phyloP scores from a whole-genome alignment of 1,140 invertebrate species.

The Calliphora vicina region DNA sequence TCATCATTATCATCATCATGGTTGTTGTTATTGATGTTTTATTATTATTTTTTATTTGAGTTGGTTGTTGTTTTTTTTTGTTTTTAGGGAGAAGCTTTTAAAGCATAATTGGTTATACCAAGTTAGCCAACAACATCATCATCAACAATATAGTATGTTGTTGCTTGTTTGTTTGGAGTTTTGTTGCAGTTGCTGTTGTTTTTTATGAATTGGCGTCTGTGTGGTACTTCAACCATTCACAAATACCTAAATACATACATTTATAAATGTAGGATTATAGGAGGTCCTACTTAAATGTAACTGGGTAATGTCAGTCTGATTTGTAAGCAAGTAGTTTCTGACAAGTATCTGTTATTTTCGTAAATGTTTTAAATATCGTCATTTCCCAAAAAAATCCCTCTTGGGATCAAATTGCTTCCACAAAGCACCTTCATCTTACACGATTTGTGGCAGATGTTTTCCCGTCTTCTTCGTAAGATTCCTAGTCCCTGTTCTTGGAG shows the following conservation, averaged over 20 bases:
- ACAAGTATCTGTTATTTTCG: too few relatives aligned
- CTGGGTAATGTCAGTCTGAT: too few relatives aligned
- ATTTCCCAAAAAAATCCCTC: too few relatives aligned
- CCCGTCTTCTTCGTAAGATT: too few relatives aligned
- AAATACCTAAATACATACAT: not conserved
- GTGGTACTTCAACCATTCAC: not conserved
- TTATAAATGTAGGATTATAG: too few relatives aligned
- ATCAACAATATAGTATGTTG: not conserved
- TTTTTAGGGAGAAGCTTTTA: not conserved
- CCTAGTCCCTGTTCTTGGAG: too few relatives aligned
- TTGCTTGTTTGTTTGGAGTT: not conserved
- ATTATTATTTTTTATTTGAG: not conserved
- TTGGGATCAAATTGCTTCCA: too few relatives aligned
- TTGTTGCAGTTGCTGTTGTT: too few relatives aligned
- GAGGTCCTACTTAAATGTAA: not conserved
- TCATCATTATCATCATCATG: not conserved
- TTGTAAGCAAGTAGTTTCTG: too few relatives aligned
- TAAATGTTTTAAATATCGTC: too few relatives aligned
- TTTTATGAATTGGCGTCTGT: constrained; percentile 1
- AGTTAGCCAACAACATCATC: not conserved
- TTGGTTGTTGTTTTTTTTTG: not conserved
- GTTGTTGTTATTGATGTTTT: constrained; percentile 7
- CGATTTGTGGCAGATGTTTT: too few relatives aligned
- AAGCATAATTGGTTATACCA: constrained; percentile 16
- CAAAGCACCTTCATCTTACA: too few relatives aligned